Evolutionary conservation across 2,113 vertebrate species (phyloP), one percentile per base, ranked within the genome.

Genomic region (Carassius carassius): DNA sequence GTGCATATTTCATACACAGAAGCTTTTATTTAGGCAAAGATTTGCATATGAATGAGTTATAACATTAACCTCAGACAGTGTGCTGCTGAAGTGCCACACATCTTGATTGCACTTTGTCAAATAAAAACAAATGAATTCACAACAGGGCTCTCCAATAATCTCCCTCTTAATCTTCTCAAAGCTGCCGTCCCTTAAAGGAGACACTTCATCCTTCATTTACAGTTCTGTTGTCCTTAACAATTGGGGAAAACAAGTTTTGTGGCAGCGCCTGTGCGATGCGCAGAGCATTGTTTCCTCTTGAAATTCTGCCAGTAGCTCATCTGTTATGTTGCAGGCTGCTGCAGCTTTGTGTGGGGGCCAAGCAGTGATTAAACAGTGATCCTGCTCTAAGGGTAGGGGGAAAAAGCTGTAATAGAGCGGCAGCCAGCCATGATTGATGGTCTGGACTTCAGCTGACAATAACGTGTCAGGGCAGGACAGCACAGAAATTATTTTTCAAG

Each of bases 321-420:
- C 83, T 70, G 76, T 87, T 85, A 89, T 58, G 83, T 77, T 79
- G 83, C 83, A 58, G 75, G 78, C 51, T n/a, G 56, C 47, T 76
- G 75, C 29, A 62, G 78, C 9, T 47, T 23, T 78, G 60, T 67
- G 23, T 60, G 41, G 35, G 67, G 88, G 56, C 35, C 75, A 88
- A 81, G 72, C 81, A 85, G 83, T 87, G 88, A 89, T 87, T 89
- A 89, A 87, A 89, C 79, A 83, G 58, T 62, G 58, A 85, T 85
- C 86, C 73, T 35, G 62, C 70, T 73, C 37, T 3, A 25, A 84
- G 75, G 56, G 69, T 81, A 37, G n/a, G 78, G 47, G 78, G 47
- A 0, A 56, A 54, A 69, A 16, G n/a, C 8, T 19, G 81, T 82
- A 49, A 82, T 70, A 63, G 83, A 81, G 81, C 51, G n/a, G 69